phyloP scores from a whole-genome alignment of 2,888 invertebrate genomes.

The Polyommatus icarus region DNA sequence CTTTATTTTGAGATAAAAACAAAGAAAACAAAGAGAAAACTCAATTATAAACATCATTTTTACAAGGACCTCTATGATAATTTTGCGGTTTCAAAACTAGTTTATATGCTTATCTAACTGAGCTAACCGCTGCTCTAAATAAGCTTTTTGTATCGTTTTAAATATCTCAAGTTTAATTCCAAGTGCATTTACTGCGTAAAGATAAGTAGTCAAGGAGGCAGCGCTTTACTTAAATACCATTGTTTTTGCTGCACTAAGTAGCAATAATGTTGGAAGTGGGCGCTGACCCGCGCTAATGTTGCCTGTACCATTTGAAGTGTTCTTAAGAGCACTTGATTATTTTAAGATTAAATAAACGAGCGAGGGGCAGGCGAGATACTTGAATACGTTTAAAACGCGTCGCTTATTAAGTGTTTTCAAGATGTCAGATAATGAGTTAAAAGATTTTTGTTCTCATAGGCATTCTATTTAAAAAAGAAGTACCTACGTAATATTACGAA shows the following conservation, averaged over 20 bases:
- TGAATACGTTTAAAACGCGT: slow-evolving; percentile 24
- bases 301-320: slow-evolving; percentile 39
- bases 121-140: background rate
- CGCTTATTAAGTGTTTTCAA: slow-evolving; percentile 29
- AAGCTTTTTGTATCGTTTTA: slow-evolving; percentile 25
- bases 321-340: slow-evolving; percentile 39
- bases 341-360: slow-evolving; percentile 37
- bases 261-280: slow-evolving; percentile 61
- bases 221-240: slow-evolving; percentile 48
- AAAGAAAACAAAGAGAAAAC: background rate
- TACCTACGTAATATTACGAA: background rate
- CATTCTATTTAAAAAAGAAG: background rate
- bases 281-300: slow-evolving; percentile 49
- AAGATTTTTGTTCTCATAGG: background rate
- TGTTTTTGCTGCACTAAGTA: slow-evolving; percentile 66
- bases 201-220: slow-evolving; percentile 45
- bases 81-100: background rate
- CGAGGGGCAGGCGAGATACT: slow-evolving; percentile 26
- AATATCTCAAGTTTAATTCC: slow-evolving; percentile 34
- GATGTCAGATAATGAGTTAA: slow-evolving; percentile 21
- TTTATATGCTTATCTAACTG: background rate
- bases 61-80: background rate
- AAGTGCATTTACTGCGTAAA: slow-evolving; percentile 39
- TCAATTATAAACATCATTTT: background rate
- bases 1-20: background rate